A percentile compares a stretch with the other conserved stretches of the same genome.
Evolutionary conservation across 2,797 vertebrate species (phyloP).

Genomic region (Malurus leucopterus): DNA sequence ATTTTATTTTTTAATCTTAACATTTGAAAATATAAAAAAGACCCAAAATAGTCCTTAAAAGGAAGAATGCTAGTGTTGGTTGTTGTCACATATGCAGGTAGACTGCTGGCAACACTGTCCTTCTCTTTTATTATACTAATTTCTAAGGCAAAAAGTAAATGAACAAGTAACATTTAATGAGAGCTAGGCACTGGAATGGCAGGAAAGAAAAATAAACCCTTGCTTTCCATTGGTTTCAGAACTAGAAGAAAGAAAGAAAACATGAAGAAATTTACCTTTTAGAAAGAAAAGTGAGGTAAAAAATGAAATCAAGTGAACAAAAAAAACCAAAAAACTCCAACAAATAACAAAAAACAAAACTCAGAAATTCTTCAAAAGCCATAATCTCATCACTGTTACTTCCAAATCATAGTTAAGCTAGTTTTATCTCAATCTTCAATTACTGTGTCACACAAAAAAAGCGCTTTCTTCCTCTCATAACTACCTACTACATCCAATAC

Average conservation of each 20-base stretch:
- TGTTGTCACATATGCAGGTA: not conserved
- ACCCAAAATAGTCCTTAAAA: rapidly evolving
- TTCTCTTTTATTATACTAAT: not conserved
- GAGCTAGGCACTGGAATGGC: not conserved
- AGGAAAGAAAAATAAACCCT: not conserved
- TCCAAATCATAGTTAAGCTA: not conserved
- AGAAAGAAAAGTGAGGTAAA: not conserved
- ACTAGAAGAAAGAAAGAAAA: not conserved
- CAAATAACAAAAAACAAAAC: not conserved
- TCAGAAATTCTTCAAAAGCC: not conserved
- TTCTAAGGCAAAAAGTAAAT: not conserved
- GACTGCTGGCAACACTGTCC: not conserved
- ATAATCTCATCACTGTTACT: not conserved
- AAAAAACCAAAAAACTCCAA: not conserved
- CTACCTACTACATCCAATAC: not conserved
- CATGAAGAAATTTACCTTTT: not conserved
- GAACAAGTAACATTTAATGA: not conserved
- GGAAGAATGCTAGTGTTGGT: not conserved
- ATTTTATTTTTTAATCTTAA: not conserved
- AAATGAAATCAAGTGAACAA: not conserved
- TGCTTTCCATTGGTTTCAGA: not conserved
- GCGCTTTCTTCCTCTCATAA: not conserved
- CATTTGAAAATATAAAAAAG: not conserved
- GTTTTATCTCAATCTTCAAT: not conserved
- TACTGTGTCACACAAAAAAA: not conserved